These are phyloP conservation scores for Poecile atricapillus DNA, from an alignment of 2,113 vertebrate species.

Conservation along the genomic window DNA sequence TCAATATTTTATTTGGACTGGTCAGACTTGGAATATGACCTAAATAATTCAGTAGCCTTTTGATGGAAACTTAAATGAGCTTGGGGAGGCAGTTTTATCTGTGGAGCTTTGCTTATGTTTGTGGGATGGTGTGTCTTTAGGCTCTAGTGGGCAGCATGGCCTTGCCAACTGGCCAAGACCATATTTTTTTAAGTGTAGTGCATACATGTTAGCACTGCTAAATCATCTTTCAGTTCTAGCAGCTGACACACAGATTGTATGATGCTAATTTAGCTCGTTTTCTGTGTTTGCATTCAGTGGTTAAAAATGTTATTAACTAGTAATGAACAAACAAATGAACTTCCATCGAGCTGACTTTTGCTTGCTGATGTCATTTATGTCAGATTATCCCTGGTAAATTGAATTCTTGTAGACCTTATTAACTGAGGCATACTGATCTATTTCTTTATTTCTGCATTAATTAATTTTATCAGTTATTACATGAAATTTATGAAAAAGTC, in stretches of 20 bases:
- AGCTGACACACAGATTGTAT: neutral
- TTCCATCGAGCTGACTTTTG: neutral
- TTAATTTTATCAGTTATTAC: too few relatives aligned
- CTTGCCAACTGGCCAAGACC: neutral
- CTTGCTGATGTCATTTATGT: neutral
- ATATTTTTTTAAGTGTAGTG: neutral
- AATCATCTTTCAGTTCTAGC: neutral
- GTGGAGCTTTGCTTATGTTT: neutral
- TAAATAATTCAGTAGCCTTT: neutral
- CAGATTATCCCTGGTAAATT: neutral
- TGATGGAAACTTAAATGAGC: neutral
- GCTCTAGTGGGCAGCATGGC: neutral
- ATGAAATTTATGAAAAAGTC: neutral
- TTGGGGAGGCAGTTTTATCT: neutral
- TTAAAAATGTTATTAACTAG: neutral
- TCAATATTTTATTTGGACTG: neutral
- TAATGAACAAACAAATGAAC: neutral
- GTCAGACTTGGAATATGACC: neutral
- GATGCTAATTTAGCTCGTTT: neutral
- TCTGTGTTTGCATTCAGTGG: neutral
- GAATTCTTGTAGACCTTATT: conserved; percentile 10
- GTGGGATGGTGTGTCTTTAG: neutral
- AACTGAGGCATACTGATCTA: neutral
- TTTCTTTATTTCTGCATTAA: neutral
- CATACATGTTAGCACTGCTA: neutral